phyloP scores from a whole-genome alignment of 2,888 invertebrate genomes.

The Acleris emargana region DNA sequence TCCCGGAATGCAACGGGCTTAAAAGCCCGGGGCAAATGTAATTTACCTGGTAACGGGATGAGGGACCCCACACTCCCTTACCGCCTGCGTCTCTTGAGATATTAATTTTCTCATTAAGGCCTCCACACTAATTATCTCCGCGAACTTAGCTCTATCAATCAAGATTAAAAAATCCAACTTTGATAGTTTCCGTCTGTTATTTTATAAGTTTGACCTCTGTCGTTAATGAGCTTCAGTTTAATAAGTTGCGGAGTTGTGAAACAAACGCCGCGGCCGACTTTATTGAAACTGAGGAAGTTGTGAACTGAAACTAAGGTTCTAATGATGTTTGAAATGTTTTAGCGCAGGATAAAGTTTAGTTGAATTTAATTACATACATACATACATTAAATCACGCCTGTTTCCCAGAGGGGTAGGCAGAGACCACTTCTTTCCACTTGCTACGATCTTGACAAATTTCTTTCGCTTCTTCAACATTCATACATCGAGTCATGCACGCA shows the following conservation, averaged over 20 bases:
- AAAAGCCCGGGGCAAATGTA: slow-evolving; percentile 28
- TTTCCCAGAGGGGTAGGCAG: too few species aligned
- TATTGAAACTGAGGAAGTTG: slow-evolving; percentile 1
- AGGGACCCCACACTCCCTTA: slow-evolving; percentile 15
- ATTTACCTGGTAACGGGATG: slow-evolving; percentile 28
- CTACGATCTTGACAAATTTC: too few species aligned
- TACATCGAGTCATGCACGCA: too few species aligned
- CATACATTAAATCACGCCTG: too few species aligned
- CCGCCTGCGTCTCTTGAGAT: slow-evolving; percentile 30
- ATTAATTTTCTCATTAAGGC: slow-evolving; percentile 42
- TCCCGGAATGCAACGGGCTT: slow-evolving; percentile 24
- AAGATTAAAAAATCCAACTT: slow-evolving; percentile 27
- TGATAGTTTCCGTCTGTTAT: slow-evolving; percentile 26
- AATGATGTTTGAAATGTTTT: not conserved
- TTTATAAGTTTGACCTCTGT: not conserved
- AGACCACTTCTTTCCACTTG: too few species aligned
- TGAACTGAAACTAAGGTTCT: not conserved
- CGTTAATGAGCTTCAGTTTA: not conserved
- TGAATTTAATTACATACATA: too few species aligned
- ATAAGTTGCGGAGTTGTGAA: not conserved
- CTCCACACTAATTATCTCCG: slow-evolving; percentile 26
- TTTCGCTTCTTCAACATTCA: too few species aligned
- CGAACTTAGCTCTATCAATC: slow-evolving; percentile 31
- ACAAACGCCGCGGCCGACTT: slow-evolving; percentile 1
- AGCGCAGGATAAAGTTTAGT: not conserved